Evolutionary conservation across 1,140 invertebrate species (phyloP).

Genomic region (Sitobion miscanthi): DNA sequence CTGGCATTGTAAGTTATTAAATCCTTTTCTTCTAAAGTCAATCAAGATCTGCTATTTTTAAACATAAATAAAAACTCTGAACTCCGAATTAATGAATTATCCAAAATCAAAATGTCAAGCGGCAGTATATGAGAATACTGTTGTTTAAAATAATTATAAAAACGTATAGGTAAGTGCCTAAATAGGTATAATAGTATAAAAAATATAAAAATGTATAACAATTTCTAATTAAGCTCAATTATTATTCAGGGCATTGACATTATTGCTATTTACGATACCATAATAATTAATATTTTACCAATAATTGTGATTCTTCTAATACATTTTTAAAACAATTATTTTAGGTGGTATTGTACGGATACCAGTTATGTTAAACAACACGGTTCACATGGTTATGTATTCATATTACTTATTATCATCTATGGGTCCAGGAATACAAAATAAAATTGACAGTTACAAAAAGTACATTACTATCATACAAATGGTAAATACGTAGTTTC

Average conservation of each 20-base stretch:
- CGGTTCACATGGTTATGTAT: slow-evolving; percentile 83
- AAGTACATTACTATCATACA: slow-evolving; percentile 68
- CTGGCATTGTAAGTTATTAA: not conserved
- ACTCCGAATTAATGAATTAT: not conserved
- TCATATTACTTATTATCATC: slow-evolving; percentile 73
- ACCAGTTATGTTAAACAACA: slow-evolving; percentile 72
- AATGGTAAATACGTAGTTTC: slow-evolving; percentile 62
- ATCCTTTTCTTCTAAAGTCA: not conserved
- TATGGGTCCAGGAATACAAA: slow-evolving; percentile 66
- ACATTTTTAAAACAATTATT: slow-evolving; percentile 60
- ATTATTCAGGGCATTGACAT: not conserved
- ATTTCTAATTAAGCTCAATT: not conserved
- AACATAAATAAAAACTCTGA: not conserved
- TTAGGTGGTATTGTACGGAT: slow-evolving; percentile 71
- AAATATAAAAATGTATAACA: not conserved
- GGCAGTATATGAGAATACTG: not conserved
- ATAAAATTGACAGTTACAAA: slow-evolving; percentile 64
- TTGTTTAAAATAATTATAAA: not conserved
- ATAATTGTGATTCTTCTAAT: not conserved
- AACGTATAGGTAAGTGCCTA: not conserved
- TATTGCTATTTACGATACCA: not conserved
- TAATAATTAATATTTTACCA: not conserved
- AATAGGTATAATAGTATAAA: not conserved
- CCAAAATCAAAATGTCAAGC: not conserved
- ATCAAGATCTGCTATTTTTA: not conserved